Evolutionary conservation across 2,888 invertebrate genomes (phyloP).

Genomic region (Leptinotarsa haldemani): DNA sequence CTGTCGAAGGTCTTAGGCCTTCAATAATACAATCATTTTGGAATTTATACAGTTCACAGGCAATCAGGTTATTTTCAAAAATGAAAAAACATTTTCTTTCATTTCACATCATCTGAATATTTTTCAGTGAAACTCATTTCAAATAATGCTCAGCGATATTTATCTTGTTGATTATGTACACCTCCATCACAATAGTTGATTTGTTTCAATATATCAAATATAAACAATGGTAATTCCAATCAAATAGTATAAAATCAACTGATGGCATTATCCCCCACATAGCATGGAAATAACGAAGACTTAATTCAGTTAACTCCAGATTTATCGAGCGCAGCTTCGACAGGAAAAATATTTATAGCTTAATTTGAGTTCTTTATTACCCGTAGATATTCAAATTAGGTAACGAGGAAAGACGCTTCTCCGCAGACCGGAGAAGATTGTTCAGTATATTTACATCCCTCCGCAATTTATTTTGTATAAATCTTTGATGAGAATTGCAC

Average conservation of each 20-base stretch:
- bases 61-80: too few relatives aligned
- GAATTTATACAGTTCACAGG: too few relatives aligned
- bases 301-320: constrained; percentile 58
- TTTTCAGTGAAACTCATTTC: too few relatives aligned
- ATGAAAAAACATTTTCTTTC: too few relatives aligned
- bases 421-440: constrained; percentile 17
- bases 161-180: neutral
- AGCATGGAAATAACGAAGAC: constrained; percentile 42
- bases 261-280: constrained; percentile 36
- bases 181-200: neutral
- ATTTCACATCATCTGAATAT: too few relatives aligned
- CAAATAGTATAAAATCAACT: constrained; percentile 36
- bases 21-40: too few relatives aligned
- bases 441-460: constrained; percentile 30
- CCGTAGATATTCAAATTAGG: constrained; percentile 59
- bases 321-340: constrained; percentile 64
- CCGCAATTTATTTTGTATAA: constrained; percentile 6
- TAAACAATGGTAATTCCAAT: constrained; percentile 47
- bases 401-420: constrained; percentile 31
- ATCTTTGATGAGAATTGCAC: neutral
- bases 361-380: constrained; percentile 63
- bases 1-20: too few relatives aligned
- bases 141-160: neutral
- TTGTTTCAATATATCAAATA: neutral
- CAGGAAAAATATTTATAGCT: constrained; percentile 63